Evolutionary conservation across 2,888 invertebrate genomes (phyloP).

Genomic region (Tinea semifulvella): DNA sequence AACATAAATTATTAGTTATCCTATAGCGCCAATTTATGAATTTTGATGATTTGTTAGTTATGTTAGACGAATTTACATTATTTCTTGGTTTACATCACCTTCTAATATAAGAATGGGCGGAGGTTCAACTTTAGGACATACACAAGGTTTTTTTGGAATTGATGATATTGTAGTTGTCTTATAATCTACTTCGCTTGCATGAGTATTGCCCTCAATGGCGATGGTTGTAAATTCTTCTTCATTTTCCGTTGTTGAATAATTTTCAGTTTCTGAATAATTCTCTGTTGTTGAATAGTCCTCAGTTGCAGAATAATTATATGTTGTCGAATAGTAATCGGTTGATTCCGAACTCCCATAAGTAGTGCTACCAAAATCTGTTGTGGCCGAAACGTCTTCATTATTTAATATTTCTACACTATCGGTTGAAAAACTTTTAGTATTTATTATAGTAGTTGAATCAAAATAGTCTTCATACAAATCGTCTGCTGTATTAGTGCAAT

Average conservation of each 20-base stretch:
- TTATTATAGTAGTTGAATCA: conserved; percentile 27
- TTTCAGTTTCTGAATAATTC: too few species aligned
- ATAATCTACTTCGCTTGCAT: conserved; percentile 27
- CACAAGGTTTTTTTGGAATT: conserved; percentile 30
- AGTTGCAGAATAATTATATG: too few species aligned
- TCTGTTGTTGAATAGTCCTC: conserved; percentile 5
- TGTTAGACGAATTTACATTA: conserved; percentile 20
- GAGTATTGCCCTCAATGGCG: conserved; percentile 23
- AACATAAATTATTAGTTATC: neutral
- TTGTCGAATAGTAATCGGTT: too few species aligned
- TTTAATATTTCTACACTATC: conserved; percentile 19
- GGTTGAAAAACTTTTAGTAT: conserved; percentile 16
- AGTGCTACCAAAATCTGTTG: conserved; percentile 17
- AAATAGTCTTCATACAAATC: conserved; percentile 46
- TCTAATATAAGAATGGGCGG: conserved; percentile 84
- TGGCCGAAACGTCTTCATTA: conserved; percentile 17
- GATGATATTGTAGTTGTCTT: conserved; percentile 24
- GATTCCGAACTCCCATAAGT: conserved; percentile 21
- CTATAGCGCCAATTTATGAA: neutral
- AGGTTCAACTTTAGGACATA: conserved; percentile 57
- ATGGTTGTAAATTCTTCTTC: conserved; percentile 23
- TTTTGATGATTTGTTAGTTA: conserved; percentile 4
- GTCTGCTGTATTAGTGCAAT: conserved; percentile 59
- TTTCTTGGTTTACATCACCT: conserved; percentile 74
- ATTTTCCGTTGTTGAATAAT: conserved; percentile 23